Conservation (phyloP, 2,888 invertebrate species). For the Anorthoa munda region DNA sequence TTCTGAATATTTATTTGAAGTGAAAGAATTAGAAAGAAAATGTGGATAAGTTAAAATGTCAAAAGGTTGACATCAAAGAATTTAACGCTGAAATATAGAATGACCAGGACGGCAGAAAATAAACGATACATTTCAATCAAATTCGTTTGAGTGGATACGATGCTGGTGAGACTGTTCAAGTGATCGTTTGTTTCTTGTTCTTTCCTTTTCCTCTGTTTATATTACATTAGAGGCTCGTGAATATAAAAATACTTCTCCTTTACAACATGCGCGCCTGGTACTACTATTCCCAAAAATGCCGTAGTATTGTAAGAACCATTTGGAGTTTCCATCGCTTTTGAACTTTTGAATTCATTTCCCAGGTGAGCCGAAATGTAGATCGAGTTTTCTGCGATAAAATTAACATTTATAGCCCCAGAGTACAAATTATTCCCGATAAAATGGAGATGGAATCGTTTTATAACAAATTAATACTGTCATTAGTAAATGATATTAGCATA, state of each 20-base stretch:
- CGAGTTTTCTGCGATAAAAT: constrained; percentile 57
- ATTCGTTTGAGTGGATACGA: constrained; percentile 66
- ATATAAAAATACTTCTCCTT: constrained; percentile 14
- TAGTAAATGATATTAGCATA: constrained; percentile 26
- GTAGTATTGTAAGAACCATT: constrained; percentile 53
- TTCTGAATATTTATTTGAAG: constrained; percentile 6
- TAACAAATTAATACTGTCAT: constrained; percentile 44
- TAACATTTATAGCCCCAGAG: constrained; percentile 48
- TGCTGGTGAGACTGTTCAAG: constrained; percentile 61
- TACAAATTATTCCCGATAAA: constrained; percentile 55
- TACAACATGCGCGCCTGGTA: constrained; percentile 13
- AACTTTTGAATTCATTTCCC: constrained; percentile 64
- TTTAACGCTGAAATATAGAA: constrained; percentile 55
- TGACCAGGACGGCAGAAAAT: constrained; percentile 60
- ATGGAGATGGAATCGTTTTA: constrained; percentile 42
- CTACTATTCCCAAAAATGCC: constrained; percentile 24
- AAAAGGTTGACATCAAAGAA: constrained; percentile 58
- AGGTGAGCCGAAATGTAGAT: constrained; percentile 52
- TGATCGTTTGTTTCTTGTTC: constrained; percentile 65
- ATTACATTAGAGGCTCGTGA: constrained; percentile 35
- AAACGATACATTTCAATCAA: constrained; percentile 67
- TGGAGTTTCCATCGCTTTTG: constrained; percentile 63
- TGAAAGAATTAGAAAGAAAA: constrained; percentile 22
- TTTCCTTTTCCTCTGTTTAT: constrained; percentile 41
- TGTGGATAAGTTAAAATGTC: constrained; percentile 15